A percentile compares a stretch with the other conserved stretches of the same genome.
Evolutionary conservation across 1,140 invertebrate species (phyloP).

Genomic region (Diachasmimorpha longicaudata): DNA sequence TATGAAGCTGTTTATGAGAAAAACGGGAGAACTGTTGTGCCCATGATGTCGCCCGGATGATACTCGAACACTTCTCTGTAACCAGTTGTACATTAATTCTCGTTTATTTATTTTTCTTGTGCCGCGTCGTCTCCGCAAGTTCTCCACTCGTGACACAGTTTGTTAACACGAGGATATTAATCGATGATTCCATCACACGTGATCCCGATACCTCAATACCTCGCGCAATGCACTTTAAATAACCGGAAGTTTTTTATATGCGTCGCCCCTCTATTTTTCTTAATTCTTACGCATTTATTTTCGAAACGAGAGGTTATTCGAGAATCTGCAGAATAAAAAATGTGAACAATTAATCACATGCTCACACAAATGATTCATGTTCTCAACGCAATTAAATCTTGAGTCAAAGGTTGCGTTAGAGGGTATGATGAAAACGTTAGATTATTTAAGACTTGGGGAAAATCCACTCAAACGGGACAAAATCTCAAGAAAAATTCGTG

Average conservation of each 20-base stretch:
- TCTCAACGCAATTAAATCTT: too few species aligned
- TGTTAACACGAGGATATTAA: neutral
- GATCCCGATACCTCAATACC: neutral
- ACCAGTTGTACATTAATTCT: neutral
- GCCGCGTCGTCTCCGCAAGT: neutral
- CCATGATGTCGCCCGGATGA: neutral
- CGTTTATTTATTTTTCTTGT: neutral
- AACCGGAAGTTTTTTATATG: neutral
- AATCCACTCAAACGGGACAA: too few species aligned
- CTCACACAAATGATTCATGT: too few species aligned
- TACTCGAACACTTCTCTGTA: neutral
- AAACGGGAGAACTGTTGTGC: neutral
- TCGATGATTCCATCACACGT: neutral
- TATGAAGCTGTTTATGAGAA: too few species aligned
- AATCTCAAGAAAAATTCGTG: too few species aligned
- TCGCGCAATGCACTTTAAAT: neutral
- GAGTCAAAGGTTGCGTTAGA: too few species aligned
- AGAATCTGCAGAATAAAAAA: too few species aligned
- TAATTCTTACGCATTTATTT: too few species aligned
- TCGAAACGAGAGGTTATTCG: too few species aligned
- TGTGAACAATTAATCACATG: too few species aligned
- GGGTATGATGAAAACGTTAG: too few species aligned
- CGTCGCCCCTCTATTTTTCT: neutral
- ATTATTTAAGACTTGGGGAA: too few species aligned
- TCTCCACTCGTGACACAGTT: neutral